Percentiles rank a stretch among this genome's conserved stretches.
phyloP scores from a whole-genome alignment of 35 echinoderm and acorn worm species.

The Hemicentrotus pulcherrimus region DNA sequence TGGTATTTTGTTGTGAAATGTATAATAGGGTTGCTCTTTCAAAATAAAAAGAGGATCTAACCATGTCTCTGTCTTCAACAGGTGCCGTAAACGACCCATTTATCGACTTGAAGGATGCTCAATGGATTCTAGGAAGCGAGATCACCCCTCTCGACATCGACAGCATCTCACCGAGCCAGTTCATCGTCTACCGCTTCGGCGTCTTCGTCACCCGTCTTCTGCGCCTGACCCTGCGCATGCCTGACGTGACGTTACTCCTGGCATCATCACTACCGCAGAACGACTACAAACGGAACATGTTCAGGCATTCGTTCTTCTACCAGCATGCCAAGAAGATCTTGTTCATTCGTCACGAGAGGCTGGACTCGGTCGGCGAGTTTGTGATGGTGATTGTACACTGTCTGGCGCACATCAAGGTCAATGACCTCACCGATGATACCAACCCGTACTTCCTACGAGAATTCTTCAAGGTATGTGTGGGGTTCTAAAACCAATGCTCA shows the following conservation, averaged over 20 bases:
- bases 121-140: conserved; percentile 84
- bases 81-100: conserved; percentile 85
- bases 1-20: too few species aligned
- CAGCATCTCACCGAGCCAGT: conserved; percentile 95
- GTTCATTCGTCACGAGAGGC: conserved; percentile 83
- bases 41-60: too few species aligned
- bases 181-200: conserved; percentile 94
- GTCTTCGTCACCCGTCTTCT: conserved; percentile 89
- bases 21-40: too few species aligned
- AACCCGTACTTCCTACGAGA: conserved; percentile 85
- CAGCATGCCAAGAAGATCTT: conserved; percentile 93
- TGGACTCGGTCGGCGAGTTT: conserved; percentile 96
- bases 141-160: conserved; percentile 89
- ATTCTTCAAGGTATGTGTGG: conserved; percentile 82
- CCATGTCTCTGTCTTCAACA: conserved; percentile 30
- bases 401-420: conserved; percentile 94
- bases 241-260: conserved; percentile 85
- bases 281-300: conserved; percentile 95
- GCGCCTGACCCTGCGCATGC: conserved; percentile 70
- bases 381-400: conserved; percentile 92
- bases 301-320: conserved; percentile 93
- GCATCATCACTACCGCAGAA: conserved; percentile 81
- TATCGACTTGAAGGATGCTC: conserved; percentile 97
- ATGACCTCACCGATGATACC: conserved; percentile 78
- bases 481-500: too few species aligned